A percentile compares a stretch with the other conserved stretches of the same genome.
phyloP scores from a whole-genome alignment of 1,140 invertebrate species.

The Zaprionus tsacasi region DNA sequence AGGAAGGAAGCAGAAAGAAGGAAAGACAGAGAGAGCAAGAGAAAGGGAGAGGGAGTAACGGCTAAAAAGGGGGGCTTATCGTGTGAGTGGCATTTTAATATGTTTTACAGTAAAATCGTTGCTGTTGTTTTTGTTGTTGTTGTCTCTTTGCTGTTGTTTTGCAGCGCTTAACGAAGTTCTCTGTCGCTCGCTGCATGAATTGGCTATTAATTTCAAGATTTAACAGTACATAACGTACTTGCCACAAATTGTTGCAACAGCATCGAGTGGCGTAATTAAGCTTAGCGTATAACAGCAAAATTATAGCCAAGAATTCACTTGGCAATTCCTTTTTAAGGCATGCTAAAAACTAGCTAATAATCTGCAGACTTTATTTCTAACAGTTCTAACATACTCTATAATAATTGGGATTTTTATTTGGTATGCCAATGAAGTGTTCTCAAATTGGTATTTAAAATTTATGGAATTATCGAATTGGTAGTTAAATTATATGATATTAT shows the following conservation, averaged over 20 bases:
- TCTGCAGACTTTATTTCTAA: too few species aligned
- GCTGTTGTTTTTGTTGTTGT: constrained; percentile 32
- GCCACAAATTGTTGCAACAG: constrained; percentile 23
- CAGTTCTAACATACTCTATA: too few species aligned
- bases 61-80: constrained; percentile 61
- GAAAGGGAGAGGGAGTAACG: background rate
- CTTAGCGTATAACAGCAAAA: constrained; percentile 6
- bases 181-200: constrained; percentile 37
- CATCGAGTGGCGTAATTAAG: constrained; percentile 5
- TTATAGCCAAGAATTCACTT: background rate
- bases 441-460: background rate
- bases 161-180: constrained; percentile 31
- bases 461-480: background rate
- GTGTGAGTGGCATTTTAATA: constrained; percentile 81
- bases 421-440: background rate
- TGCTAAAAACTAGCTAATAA: background rate
- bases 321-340: background rate
- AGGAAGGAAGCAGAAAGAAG: background rate
- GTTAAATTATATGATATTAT: background rate
- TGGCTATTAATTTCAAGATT: constrained; percentile 75
- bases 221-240: constrained; percentile 41
- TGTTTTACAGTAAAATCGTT: constrained; percentile 71
- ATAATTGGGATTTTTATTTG: background rate
- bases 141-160: constrained; percentile 36
- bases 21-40: background rate